Evolutionary conservation across 2,888 invertebrate species (phyloP).

Genomic region (Dryadula phaetusa): DNA sequence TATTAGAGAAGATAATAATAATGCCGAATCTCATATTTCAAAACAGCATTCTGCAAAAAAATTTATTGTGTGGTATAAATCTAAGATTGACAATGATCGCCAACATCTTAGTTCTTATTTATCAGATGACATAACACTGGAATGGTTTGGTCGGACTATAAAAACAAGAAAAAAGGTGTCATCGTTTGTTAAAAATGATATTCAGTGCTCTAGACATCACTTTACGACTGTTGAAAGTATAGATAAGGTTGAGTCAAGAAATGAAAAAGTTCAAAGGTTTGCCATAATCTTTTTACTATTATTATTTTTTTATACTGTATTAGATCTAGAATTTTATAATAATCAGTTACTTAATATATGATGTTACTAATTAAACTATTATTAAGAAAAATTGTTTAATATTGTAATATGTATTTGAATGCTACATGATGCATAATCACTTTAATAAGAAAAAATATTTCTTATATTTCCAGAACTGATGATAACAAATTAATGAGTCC

Average conservation of each 20-base stretch:
- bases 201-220: conserved; percentile 79
- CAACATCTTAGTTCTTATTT: conserved; percentile 76
- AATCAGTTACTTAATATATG: too few relatives aligned
- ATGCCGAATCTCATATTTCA: conserved; percentile 45
- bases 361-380: too few relatives aligned
- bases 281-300: conserved; percentile 30
- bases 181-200: conserved; percentile 82
- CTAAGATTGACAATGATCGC: conserved; percentile 79
- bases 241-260: conserved; percentile 63
- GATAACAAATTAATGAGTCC: conserved; percentile 60
- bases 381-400: too few relatives aligned
- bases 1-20: conserved; percentile 59
- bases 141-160: conserved; percentile 87
- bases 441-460: conserved; percentile 35
- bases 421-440: conserved; percentile 55
- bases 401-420: neutral
- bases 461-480: conserved; percentile 60
- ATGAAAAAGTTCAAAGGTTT: conserved; percentile 63
- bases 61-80: conserved; percentile 77
- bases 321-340: too few relatives aligned
- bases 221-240: conserved; percentile 76
- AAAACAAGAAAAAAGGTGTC: conserved; percentile 84
- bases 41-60: conserved; percentile 68
- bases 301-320: too few relatives aligned
- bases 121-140: conserved; percentile 80